Evolutionary conservation across 2,113 vertebrate genomes (phyloP), one percentile per base, ranked within the genome.

Genomic region (Nematolebias whitei): DNA sequence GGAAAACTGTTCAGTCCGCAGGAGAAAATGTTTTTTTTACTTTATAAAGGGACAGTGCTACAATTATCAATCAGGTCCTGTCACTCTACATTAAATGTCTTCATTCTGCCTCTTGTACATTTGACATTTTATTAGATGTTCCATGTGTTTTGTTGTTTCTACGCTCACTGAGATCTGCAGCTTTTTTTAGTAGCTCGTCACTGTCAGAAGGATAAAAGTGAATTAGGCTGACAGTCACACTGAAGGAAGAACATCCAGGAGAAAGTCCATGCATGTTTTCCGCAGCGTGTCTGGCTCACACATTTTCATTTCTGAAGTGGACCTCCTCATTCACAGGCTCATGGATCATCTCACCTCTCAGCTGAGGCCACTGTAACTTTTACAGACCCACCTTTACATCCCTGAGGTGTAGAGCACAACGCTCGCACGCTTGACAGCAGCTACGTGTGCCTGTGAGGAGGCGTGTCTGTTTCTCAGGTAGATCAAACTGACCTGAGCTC

Each of bases 1-100:
- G 70, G 56, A 40, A 70, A 80, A 53, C 19, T 49, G 47, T 66
- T 61, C 12, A 38, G 71, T 63, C 52, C 76, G 75, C 50, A 41
- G 11, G 71, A 66, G 53, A 24, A 71, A 60, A 53, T 19, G 35
- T 40, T 54, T 63, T 78, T 55, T 78, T 71, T 65, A 20, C 23
- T 52, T 54, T 68, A 71, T n/a, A n/a, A n/a, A n/a, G n/a, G n/a
- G n/a, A n/a, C 59, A 59, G 56, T 6, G 7, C 35, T 12, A 10
- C 38, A 38, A 69, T 72, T 68, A 60, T 20, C 12, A 29, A 63
- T 56, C 8, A 59, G 69, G 73, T 15, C 40, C 40, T 41, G 12
- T 41, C 40, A 41, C 38, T 12, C 10, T 39, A 2, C 2, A 3
- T 5, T 41, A 41, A 14, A 41, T 14, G 12, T 41, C 15, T 13